phyloP scores from a whole-genome alignment of 2,888 invertebrate genomes.

The Xestia ashworthii region DNA sequence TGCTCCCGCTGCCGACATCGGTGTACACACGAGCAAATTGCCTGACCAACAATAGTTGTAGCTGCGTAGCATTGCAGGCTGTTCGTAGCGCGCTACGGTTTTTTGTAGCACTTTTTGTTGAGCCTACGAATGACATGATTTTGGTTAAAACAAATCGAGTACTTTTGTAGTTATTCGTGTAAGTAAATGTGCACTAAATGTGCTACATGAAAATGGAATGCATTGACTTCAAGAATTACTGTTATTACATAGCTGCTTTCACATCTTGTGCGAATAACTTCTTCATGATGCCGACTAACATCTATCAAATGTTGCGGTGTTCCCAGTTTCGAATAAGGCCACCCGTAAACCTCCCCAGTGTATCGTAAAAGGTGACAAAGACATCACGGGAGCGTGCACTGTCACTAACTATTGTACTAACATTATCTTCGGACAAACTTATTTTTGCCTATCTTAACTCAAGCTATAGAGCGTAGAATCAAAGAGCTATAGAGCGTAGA shows the following conservation, averaged over 20 bases:
- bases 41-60: background rate
- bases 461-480: too few species aligned
- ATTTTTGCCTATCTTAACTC: too few species aligned
- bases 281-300: background rate
- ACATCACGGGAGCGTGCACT: background rate
- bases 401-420: background rate
- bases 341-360: constrained; percentile 34
- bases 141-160: background rate
- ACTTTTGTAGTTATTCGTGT: background rate
- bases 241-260: background rate
- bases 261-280: background rate
- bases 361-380: constrained; percentile 36
- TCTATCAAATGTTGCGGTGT: background rate
- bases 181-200: background rate
- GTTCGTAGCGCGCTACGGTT: constrained; percentile 41
- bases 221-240: background rate
- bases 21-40: constrained; percentile 63
- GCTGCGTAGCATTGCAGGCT: constrained; percentile 5
- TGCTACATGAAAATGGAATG: background rate
- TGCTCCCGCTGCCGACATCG: constrained; percentile 72
- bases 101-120: constrained; percentile 47
- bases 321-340: constrained; percentile 7
- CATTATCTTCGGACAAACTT: too few species aligned
- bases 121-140: background rate
- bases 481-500: too few species aligned